Evolutionary conservation across 2,797 vertebrate species (phyloP).

Genomic region (Acropternis orthonyx): DNA sequence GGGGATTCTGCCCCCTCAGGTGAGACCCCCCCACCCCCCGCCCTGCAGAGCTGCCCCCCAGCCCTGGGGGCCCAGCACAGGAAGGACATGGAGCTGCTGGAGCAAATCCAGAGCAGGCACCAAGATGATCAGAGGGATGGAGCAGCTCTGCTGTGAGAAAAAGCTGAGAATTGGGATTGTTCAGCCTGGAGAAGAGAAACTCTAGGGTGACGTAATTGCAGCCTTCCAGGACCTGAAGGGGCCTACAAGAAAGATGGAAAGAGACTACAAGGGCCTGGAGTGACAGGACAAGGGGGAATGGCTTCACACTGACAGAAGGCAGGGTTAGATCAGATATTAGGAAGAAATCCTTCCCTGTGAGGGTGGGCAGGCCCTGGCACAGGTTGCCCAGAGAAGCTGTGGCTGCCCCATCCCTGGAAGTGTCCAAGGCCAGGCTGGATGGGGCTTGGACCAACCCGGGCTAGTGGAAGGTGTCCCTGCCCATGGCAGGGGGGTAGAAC

Average conservation of each 20-base stretch:
- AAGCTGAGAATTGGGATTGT: neutral
- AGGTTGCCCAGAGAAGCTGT: neutral
- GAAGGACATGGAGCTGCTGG: neutral
- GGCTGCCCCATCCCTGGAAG: neutral
- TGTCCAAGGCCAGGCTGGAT: accelerated
- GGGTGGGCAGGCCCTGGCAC: neutral
- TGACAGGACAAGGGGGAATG: neutral
- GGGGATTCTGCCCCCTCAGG: neutral
- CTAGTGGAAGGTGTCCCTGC: neutral
- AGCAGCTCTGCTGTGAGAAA: neutral
- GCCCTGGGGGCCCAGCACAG: neutral
- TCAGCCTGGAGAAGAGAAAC: neutral
- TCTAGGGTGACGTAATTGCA: neutral
- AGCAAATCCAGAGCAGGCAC: neutral
- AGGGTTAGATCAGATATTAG: neutral
- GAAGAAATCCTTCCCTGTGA: neutral
- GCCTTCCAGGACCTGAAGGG: neutral
- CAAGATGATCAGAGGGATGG: neutral
- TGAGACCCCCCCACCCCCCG: neutral
- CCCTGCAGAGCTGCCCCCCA: neutral
- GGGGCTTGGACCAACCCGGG: neutral
- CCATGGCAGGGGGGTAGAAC: neutral
- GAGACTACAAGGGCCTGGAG: neutral
- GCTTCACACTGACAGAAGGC: neutral
- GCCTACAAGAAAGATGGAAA: neutral